A percentile compares a stretch with the other conserved stretches of the same genome.
Conservation (phyloP, 1,140 invertebrate genomes). For the Globodera ellingtonae region DNA sequence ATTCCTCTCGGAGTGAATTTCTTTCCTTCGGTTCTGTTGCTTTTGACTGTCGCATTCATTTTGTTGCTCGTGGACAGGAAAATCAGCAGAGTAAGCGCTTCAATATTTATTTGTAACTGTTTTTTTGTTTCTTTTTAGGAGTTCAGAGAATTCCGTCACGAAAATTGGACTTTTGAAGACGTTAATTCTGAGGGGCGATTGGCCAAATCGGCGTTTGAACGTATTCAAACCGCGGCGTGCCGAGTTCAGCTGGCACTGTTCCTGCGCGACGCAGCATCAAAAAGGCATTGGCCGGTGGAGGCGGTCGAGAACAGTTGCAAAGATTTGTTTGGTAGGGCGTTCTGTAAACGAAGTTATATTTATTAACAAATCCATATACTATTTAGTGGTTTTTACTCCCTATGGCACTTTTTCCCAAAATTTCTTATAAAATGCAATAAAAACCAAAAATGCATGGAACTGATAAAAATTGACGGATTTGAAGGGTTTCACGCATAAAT, state of each 20-base stretch:
- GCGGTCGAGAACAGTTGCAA: constrained; percentile 38
- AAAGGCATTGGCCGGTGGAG: constrained; percentile 23
- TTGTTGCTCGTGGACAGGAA: not conserved
- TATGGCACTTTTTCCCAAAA: too few relatives aligned
- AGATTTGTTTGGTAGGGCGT: constrained; percentile 28
- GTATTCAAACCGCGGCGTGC: constrained; percentile 49
- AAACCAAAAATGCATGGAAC: too few relatives aligned
- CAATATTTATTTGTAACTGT: not conserved
- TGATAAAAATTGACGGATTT: too few relatives aligned
- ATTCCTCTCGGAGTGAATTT: too few relatives aligned
- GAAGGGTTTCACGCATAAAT: too few relatives aligned
- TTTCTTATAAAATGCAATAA: too few relatives aligned
- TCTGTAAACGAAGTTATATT: not conserved
- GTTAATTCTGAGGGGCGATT: not conserved
- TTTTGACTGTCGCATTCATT: not conserved
- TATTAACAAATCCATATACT: too few relatives aligned
- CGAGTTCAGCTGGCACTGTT: constrained; percentile 22
- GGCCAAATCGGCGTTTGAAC: constrained; percentile 38
- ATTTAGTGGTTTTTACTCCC: too few relatives aligned
- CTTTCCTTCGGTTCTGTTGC: not conserved
- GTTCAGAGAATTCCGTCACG: constrained; percentile 1
- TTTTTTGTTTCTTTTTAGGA: not conserved
- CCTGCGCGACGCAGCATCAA: constrained; percentile 26
- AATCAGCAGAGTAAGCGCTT: not conserved
- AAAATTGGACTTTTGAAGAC: not conserved